Evolutionary conservation across 1,140 invertebrate species (phyloP).

Genomic region (Dolichoris vasculosae): DNA sequence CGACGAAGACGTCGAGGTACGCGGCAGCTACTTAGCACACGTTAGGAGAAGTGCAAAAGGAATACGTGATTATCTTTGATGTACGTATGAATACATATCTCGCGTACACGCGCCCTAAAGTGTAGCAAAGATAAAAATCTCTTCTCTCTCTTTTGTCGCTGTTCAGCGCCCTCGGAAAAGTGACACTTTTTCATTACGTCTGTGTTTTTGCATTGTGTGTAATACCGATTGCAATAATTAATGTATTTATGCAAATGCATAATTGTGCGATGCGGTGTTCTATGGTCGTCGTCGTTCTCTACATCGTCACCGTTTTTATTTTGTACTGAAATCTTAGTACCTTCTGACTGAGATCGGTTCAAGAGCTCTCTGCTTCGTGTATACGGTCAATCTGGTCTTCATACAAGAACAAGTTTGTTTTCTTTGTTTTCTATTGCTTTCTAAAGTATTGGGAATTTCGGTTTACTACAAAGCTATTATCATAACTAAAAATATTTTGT

Average conservation of each 20-base stretch:
- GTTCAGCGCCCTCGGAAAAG: slow-evolving; percentile 43
- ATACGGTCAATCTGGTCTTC: background rate
- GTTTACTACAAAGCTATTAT: background rate
- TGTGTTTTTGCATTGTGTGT: background rate
- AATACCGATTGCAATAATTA: background rate
- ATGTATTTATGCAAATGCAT: background rate
- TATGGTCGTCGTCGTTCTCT: background rate
- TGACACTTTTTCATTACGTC: slow-evolving; percentile 20
- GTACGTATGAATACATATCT: background rate
- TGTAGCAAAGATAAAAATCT: slow-evolving; percentile 9
- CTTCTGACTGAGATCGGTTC: background rate
- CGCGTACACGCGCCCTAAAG: background rate
- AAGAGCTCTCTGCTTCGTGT: background rate
- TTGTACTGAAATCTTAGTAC: background rate
- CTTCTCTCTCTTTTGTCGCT: background rate
- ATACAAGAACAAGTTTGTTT: background rate
- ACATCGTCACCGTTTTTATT: background rate
- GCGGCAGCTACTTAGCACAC: background rate
- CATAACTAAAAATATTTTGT: background rate
- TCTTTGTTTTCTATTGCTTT: background rate
- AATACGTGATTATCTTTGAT: slow-evolving; percentile 3
- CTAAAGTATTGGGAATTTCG: background rate
- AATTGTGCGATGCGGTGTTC: background rate
- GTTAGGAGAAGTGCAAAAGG: background rate
- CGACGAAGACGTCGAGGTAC: background rate